Base-by-base conservation (phyloP, 2,888 invertebrate species). In the Glaucopsyche alexis region DNA sequence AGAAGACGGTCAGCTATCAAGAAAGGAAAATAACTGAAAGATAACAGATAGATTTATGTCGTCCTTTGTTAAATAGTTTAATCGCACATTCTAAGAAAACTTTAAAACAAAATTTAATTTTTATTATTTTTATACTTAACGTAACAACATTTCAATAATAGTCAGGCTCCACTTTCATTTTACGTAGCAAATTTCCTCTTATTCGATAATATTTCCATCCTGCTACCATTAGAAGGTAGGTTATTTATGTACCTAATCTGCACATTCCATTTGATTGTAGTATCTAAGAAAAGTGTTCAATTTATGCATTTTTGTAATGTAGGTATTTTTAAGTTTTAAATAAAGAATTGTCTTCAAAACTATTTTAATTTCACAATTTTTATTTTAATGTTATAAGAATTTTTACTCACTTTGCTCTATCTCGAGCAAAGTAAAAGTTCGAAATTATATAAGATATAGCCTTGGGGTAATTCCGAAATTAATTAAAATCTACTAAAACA, bases 281-380 rank as follows among this genome's bases (percentile, higher is more conserved):
- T 60, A 29, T 2, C 60, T 38, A 60, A 60, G 14, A 29, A 60
- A 38, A 38, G 60, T 60, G 60, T 60, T 60, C 60, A 60, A 60
- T 60, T 38, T 29, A 38, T 11, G 60, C 60, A 60, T 60, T 60
- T 47, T 29, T 60, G 60, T 14, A 38, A 38, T 29, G 29, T 60
- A 60, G 29, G 29, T 60, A 60, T 11, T 60, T 60, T 60, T 60
- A 60, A 60, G 60, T 38, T 13, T 38, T 60, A 29, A 60, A 60
- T 60, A 60, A 60, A 60, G 29, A 29, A 13, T 7, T 29, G 6
- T 38, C 29, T 60, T 60, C 4, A 60, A 60, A 38, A 38, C 29
- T 60, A 16, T 38, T 60, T 60, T 29, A 14, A 60, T 60, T 60
- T 38, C 29, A 60, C 7, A 1, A 14, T 60, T 29, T 11, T 11